phyloP scores from a whole-genome alignment of 2,888 invertebrate species.

The Teleogryllus oceanicus region DNA sequence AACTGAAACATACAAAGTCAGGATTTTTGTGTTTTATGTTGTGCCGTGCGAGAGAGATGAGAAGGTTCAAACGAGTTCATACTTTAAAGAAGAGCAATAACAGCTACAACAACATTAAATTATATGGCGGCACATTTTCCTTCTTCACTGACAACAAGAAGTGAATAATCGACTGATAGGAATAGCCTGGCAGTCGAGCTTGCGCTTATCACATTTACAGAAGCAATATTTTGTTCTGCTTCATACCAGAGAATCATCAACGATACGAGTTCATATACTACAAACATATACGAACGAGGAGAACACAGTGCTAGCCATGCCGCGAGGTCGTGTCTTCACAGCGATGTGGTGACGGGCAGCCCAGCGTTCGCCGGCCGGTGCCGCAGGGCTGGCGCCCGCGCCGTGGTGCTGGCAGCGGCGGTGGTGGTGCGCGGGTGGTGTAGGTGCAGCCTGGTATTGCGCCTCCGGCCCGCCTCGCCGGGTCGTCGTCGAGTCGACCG shows the following conservation, averaged over 20 bases:
- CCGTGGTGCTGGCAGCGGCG: constrained; percentile 38
- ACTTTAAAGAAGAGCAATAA: too few species aligned
- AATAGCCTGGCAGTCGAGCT: constrained; percentile 1
- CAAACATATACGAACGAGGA: background rate
- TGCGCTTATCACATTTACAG: background rate
- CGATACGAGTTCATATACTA: background rate
- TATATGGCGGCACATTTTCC: constrained; percentile 19
- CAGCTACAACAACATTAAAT: constrained; percentile 19
- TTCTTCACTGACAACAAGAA: constrained; percentile 25
- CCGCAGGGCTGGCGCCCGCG: constrained; percentile 28
- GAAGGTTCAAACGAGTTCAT: background rate
- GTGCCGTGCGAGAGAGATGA: background rate
- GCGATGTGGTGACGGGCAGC: constrained; percentile 52
- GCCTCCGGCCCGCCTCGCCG: background rate
- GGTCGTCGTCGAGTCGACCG: constrained; percentile 49
- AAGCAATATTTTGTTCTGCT: constrained; percentile 30
- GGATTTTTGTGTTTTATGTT: constrained; percentile 1
- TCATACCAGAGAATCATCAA: constrained; percentile 47
- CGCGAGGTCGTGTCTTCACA: constrained; percentile 49
- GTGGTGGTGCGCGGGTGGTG: constrained; percentile 44
- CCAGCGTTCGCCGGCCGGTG: constrained; percentile 40
- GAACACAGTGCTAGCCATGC: constrained; percentile 45
- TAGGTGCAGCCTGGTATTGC: constrained; percentile 43
- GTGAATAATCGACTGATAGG: constrained; percentile 27
- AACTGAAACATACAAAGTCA: constrained; percentile 35